Base-by-base conservation (phyloP, 2,113 vertebrate genomes). In the Muntiacus reevesi region DNA sequence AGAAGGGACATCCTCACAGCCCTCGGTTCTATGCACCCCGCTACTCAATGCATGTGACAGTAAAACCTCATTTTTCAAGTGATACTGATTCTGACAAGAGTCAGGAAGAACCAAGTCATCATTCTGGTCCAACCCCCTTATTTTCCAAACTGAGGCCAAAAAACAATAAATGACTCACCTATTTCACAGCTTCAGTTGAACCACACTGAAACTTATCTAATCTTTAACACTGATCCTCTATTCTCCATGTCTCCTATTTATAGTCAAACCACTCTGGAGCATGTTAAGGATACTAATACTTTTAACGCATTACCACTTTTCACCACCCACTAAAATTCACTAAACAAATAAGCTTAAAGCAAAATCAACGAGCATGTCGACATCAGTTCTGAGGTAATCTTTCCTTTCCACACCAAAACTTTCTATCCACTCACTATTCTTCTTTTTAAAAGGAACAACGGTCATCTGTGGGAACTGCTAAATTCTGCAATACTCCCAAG, bases 1-100 rank as follows among this genome's bases (percentile, higher is more conserved):
- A 54, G 0, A 64, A 95, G 92, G 95, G 89, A 95, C 50, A 52
- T 76, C 97, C 81, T 93, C 79, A 71, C 60, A 98, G 60, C 62
- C 84, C 76, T 94, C 78, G 91, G 81, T 81, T 94, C 96, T 88
- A 87, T 52, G 74, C 81, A 83, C 10, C 5, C 78, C 96, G 96
- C 60, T 60, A 96, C 40, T 92, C 95, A 59, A 92, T 59, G 64
- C 40, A 83, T 60, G 36, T 4, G 28, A 27, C 78, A 84, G 27
- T 30, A 50, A 67, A 96, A 81, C 87, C 92, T 19, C 64, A 25
- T 43, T 87, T 94, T n/a, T 15, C 40, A 86, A 95, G 88, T 74
- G 85, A 94, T 36, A 82, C 45, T 93, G 91, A 86, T 30, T 55
- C 87, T 84, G 40, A 60, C 0, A 25, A 25, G 36, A 88, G 59